These are phyloP conservation scores for Zoanthus gigantus DNA, from an alignment of 92 coral and sea anemone species.

Conservation along the genomic window DNA sequence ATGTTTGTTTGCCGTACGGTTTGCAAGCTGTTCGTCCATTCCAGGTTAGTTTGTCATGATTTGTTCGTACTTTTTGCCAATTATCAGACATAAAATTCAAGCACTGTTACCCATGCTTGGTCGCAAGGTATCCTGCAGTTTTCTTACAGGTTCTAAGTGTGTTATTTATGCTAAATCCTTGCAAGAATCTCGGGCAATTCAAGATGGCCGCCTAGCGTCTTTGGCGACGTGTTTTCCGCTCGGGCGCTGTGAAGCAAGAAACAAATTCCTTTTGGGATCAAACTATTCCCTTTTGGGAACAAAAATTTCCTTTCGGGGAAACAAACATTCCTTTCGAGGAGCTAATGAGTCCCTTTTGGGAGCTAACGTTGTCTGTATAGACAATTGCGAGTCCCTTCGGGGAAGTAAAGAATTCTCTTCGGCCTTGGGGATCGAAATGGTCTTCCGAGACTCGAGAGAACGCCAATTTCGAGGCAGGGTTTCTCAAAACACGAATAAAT, in stretches of 20 bases:
- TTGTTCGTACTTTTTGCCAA: slow-evolving; percentile 3
- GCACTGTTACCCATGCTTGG: slow-evolving; percentile 10
- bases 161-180: neutral
- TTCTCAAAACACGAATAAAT: slow-evolving; percentile 6
- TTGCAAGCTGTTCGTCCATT: slow-evolving; percentile 6
- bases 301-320: neutral
- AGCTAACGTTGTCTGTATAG: neutral
- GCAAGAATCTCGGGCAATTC: neutral
- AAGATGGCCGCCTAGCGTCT: slow-evolving; percentile 17
- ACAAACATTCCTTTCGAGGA: neutral
- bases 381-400: neutral
- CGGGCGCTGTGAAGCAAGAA: neutral
- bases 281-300: slow-evolving; percentile 11
- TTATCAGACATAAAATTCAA: neutral
- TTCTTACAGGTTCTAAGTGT: neutral
- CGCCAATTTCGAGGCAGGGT: neutral
- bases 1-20: slow-evolving; percentile 6
- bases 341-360: slow-evolving; percentile 16
- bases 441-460: slow-evolving; percentile 3
- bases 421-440: neutral
- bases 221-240: slow-evolving; percentile 1
- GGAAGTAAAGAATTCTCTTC: neutral
- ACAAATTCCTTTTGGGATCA: neutral
- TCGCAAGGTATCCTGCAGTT: slow-evolving; percentile 3
- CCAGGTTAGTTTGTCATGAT: slow-evolving; percentile 10